These are phyloP conservation scores for Apolygus lucorum DNA, from an alignment of 1,140 invertebrate genomes.

Conservation along the genomic window DNA sequence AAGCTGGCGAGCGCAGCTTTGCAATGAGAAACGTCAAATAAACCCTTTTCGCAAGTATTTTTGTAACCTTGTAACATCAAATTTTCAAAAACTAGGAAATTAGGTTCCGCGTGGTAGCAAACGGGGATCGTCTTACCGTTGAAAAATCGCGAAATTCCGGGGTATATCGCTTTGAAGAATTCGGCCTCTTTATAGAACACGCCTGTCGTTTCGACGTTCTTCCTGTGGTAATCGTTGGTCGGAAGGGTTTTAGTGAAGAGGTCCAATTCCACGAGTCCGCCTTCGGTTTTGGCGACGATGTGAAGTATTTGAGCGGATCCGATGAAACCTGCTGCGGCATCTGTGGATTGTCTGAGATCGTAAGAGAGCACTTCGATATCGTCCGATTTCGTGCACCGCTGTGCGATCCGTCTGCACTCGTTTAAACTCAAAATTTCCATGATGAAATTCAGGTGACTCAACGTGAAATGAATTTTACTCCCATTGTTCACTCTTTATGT, in stretches of 20 bases:
- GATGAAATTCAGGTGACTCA: too few species aligned
- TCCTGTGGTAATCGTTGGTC: neutral
- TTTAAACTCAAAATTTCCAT: neutral
- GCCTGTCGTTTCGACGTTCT: neutral
- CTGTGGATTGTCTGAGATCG: neutral
- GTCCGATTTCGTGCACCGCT: neutral
- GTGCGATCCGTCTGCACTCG: neutral
- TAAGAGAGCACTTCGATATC: neutral
- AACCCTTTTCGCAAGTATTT: neutral
- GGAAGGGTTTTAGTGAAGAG: neutral
- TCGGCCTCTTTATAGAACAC: neutral
- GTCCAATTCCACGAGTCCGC: neutral
- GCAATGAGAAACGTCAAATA: neutral
- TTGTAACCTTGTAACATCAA: neutral
- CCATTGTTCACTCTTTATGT: too few species aligned
- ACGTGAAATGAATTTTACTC: too few species aligned
- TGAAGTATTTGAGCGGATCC: neutral
- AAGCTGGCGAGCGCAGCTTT: neutral
- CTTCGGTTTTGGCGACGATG: neutral
- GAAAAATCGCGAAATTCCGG: neutral
- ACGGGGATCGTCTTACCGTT: neutral
- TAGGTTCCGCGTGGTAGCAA: neutral
- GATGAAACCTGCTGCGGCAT: neutral
- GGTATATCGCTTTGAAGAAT: neutral
- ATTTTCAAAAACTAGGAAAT: neutral